Evolutionary conservation across 1,140 invertebrate genomes (phyloP), one percentile per base, ranked within the genome.

Genomic region (Anastatus disparis): DNA sequence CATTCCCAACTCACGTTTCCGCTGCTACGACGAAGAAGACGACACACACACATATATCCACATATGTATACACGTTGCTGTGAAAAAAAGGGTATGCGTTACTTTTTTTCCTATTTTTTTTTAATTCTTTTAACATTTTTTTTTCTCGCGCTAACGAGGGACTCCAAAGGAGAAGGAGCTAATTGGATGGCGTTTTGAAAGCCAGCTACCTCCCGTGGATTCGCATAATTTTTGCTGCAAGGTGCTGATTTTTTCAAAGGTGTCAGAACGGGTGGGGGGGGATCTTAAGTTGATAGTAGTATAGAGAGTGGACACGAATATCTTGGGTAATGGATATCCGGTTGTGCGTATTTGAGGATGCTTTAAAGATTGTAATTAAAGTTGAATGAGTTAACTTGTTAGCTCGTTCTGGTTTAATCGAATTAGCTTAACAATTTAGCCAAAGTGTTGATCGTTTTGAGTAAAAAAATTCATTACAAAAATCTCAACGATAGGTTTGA

Each of bases 171-270:
- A n/a, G 66, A 40, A 38, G 31, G 13, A 13, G 35, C 68, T 61
- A 62, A 64, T 64, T 63, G 52, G 68, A 24, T 26, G 22, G 12
- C n/a, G 35, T 17, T 31, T 50, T 56, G 53, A 38, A n/a, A n/a
- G n/a, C 13, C 2, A 8, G 42, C 58, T 29, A 40, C 48, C 50
- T 42, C 50, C 63, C 63, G 63, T 42, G 38, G 27, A 27, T 55
- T 10, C 24, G 63, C 38, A 56, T 55, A 53, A 66, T 66, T 66
- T n/a, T 66, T 66, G 26, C n/a, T 13, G n/a, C 26, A n/a, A n/a
- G n/a, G n/a, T n/a, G n/a, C n/a, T n/a, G n/a, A n/a, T n/a, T n/a
- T n/a, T n/a, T n/a, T n/a, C n/a, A n/a, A n/a, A n/a, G n/a, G n/a
- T n/a, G n/a, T n/a, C n/a, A n/a, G n/a, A n/a, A n/a, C n/a, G n/a